Base-by-base conservation (phyloP, 2,113 vertebrate genomes). In the Patagioenas fasciata region DNA sequence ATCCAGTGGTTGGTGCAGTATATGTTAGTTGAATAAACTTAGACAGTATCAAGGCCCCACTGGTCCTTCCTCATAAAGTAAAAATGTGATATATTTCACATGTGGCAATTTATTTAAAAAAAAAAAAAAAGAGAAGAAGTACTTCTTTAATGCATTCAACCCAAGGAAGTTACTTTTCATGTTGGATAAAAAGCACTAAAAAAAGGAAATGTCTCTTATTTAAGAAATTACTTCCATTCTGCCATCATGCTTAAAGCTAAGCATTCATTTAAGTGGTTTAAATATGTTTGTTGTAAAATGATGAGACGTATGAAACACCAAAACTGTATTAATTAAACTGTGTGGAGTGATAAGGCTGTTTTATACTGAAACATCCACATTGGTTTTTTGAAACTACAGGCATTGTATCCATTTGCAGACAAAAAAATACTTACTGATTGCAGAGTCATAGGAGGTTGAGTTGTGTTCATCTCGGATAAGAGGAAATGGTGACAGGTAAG, bases 401-500 rank as follows among this genome's bases (percentile, higher is more conserved):
- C 56, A 71, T 6, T 89, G 53, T 79, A 81, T 24, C 75, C 20
- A 66, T 54, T 62, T 58, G 24, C 51, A 82, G 36, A 8, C 44
- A 80, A 56, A 47, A 77, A 61, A 84, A 25, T 94, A 98, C 99
- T 98, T 98, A 99, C 99, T 99, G 74, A 99, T 97, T 84, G 99
- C 99, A 80, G 98, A 98, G 34, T 99, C 97, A 7, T 99, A 98
- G 78, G 98, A 97, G 11, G 99, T 99, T 28, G 98, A 97, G 78
- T 99, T 99, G 97, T 99, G 97, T 32, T 97, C 97, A 85, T 98
- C 98, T 93, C 97, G 95, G 89, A 98, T 96, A 85, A 98, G 94
- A 7, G 99, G 99, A 96, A 99, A 99, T 5, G 99, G 99, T 9
- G 98, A 99, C 86, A 99, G 98, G 96, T 99, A 99, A 74, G 99